A percentile compares a stretch with the other conserved stretches of the same genome.
These are phyloP conservation scores for Atopsyche davidsoni DNA, from an alignment of 1,140 invertebrate species.

Conservation along the genomic window DNA sequence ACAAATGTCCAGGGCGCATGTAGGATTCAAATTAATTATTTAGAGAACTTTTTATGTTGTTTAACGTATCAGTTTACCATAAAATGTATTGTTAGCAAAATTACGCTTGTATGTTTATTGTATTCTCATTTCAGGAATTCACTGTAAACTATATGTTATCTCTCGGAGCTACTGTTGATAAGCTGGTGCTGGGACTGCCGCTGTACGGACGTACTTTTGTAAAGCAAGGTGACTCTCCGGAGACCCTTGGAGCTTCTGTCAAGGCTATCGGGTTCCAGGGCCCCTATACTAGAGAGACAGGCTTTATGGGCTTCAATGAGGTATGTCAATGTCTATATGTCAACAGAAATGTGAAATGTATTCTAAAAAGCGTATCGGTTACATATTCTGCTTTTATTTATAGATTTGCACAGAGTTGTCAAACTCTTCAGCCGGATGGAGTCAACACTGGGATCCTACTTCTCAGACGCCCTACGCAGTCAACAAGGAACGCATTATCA, in stretches of 20 bases:
- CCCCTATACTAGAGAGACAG: constrained; percentile 71
- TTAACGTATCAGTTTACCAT: no score
- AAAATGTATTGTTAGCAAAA: no score
- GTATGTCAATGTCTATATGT: constrained; percentile 37
- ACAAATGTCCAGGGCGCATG: no score
- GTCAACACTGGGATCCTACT: constrained; percentile 54
- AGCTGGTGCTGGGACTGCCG: constrained; percentile 75
- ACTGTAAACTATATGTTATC: constrained; percentile 70
- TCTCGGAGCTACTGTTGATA: constrained; percentile 63
- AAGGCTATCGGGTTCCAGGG: constrained; percentile 61
- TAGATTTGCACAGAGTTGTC: constrained; percentile 58
- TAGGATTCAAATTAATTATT: no score
- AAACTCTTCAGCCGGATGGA: constrained; percentile 47
- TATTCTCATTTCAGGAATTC: constrained; percentile 51
- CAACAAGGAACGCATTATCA: constrained; percentile 51
- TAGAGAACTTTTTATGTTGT: no score
- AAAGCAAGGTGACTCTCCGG: constrained; percentile 33
- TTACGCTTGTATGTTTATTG: not conserved
- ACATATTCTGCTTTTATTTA: constrained; percentile 16
- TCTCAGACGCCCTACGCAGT: constrained; percentile 55
- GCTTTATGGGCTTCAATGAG: constrained; percentile 86
- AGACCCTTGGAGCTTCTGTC: constrained; percentile 40
- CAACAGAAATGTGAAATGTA: constrained; percentile 1
- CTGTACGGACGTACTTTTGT: constrained; percentile 79
- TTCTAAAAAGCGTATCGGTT: no score